A percentile compares a stretch with the other conserved stretches of the same genome.
Conservation (phyloP, 2,888 invertebrate genomes). For the Ophion slaviceki region DNA sequence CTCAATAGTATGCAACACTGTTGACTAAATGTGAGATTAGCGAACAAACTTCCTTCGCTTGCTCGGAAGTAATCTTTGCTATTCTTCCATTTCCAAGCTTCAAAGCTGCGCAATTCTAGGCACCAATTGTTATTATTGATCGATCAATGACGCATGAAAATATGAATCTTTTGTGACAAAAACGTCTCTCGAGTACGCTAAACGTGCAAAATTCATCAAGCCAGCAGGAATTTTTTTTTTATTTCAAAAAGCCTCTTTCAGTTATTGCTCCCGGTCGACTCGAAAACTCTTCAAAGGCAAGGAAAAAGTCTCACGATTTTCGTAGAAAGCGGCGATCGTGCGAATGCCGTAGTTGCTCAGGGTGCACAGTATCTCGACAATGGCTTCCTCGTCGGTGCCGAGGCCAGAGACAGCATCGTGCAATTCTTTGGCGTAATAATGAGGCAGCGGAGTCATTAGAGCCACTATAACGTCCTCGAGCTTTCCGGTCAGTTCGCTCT, state of each 20-base stretch:
- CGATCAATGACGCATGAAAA: too few relatives aligned
- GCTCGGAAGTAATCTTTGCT: too few relatives aligned
- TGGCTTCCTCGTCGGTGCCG: conserved; percentile 95
- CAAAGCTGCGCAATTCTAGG: too few relatives aligned
- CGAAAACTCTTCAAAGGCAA: not conserved
- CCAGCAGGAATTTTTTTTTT: not conserved
- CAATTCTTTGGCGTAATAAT: conserved; percentile 95
- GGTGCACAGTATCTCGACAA: conserved; percentile 96
- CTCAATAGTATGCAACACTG: too few relatives aligned
- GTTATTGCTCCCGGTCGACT: not conserved
- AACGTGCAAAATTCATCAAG: too few relatives aligned
- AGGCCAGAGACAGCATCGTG: conserved; percentile 94
- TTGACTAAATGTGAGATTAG: too few relatives aligned
- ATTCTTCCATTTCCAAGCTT: too few relatives aligned
- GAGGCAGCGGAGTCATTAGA: conserved; percentile 94
- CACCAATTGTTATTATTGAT: too few relatives aligned
- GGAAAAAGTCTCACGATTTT: conserved; percentile 87
- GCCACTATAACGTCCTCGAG: conserved; percentile 96
- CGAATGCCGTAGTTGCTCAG: conserved; percentile 95
- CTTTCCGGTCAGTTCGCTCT: conserved; percentile 95
- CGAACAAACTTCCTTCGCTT: too few relatives aligned
- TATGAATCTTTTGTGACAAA: too few relatives aligned
- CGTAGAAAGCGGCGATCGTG: conserved; percentile 93
- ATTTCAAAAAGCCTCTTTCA: not conserved
- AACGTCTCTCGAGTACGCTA: too few relatives aligned